Evolutionary conservation across 2,888 invertebrate genomes (phyloP).

Genomic region (Meta bourneti): DNA sequence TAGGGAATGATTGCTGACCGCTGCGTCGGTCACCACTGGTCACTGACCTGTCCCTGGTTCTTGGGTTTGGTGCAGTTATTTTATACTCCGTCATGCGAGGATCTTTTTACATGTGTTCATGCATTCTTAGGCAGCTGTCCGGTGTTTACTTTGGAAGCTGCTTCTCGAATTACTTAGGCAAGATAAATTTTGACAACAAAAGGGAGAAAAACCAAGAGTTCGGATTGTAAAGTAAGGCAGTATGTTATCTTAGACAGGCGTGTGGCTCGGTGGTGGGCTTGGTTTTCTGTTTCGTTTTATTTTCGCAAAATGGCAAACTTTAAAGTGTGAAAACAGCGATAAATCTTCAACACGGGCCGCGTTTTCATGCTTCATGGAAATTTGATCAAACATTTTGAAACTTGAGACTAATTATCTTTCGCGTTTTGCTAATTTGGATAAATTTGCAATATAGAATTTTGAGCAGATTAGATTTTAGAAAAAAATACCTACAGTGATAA

Average conservation of each 20-base stretch:
- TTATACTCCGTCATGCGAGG: conserved; percentile 2
- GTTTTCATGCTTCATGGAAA: background rate
- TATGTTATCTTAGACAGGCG: background rate
- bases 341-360: background rate
- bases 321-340: background rate
- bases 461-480: too few species aligned
- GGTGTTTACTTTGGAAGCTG: conserved; percentile 9
- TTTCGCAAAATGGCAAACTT: too few species aligned
- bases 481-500: too few species aligned
- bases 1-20: conserved; percentile 25
- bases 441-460: too few species aligned
- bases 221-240: too few species aligned
- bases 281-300: background rate
- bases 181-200: conserved; percentile 37
- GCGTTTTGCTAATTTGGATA: too few species aligned
- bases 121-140: conserved; percentile 27
- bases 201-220: background rate
- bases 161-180: conserved; percentile 39
- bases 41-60: conserved; percentile 52
- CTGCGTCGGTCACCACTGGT: conserved; percentile 43
- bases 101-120: background rate
- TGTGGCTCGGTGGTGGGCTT: background rate
- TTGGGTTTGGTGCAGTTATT: background rate
- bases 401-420: too few species aligned
- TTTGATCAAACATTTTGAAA: background rate